Evolutionary conservation across 2,888 invertebrate genomes (phyloP), one percentile per base, ranked within the genome.

Genomic region (Beris chalybata): DNA sequence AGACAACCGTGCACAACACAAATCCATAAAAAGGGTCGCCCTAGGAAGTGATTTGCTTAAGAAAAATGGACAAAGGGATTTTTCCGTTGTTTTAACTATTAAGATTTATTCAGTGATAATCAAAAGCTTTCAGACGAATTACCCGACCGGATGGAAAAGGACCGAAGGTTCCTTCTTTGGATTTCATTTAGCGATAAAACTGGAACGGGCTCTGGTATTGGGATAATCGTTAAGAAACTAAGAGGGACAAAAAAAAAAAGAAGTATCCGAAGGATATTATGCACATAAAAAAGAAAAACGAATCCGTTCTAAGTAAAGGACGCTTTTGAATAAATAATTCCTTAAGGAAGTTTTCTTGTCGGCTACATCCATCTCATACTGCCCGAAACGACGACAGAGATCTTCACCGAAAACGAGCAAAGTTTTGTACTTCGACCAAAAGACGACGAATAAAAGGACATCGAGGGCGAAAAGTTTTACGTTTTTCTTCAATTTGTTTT

Each of bases 111-210:
- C 70, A 58, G 68, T 68, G 72, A 72, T 72, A 72, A 72, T 71
- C 72, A 72, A 70, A 71, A 71, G 72, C 72, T 72, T 72, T 72
- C 70, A 72, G 70, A 67, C 68, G 71, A 71, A 72, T 72, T 72
- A 70, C 71, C 70, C 68, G 70, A 68, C 69, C 70, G 65, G 56
- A 54, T 64, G 44, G 12, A 15, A 45, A 43, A n/a, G 54, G 30
- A 64, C 54, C 64, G 29, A 54, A 53, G 38, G 38, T 7, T 9
- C 22, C 22, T 61, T 38, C 50, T 50, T 50, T 38, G 61, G 61
- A 61, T 61, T 61, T 50, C 61, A 50, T 61, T 61, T 61, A 61
- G 38, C 61, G 61, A 61, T 61, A 61, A 22, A 61, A 61, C 61
- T 61, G 32, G 6, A 61, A 52, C 52, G 31, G 30, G 22, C 61